A percentile compares a stretch with the other conserved stretches of the same genome.
Conservation (phyloP, 1,140 invertebrate species). For the Probaryconus sp. region DNA sequence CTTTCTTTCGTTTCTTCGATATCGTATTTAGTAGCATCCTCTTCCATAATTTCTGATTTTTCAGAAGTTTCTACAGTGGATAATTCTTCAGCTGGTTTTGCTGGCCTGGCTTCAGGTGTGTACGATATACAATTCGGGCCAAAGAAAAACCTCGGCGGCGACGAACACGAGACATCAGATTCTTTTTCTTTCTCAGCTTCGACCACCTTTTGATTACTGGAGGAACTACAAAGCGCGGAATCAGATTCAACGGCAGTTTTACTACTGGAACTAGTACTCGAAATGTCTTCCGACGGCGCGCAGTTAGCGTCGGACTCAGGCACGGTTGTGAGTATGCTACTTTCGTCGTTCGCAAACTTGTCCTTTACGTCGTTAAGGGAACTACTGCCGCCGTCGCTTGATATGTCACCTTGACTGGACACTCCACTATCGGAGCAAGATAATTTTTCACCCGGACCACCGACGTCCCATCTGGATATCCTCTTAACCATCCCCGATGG, state of each 20-base stretch:
- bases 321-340: conserved; percentile 3
- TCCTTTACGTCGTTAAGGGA: conserved; percentile 13
- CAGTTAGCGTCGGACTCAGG: conserved; percentile 19
- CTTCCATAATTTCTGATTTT: neutral
- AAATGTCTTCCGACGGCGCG: conserved; percentile 24
- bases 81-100: conserved; percentile 12
- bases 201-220: conserved; percentile 12
- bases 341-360: conserved; percentile 2
- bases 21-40: neutral
- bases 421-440: conserved; percentile 67
- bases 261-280: conserved; percentile 18
- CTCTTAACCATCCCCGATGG: conserved; percentile 67
- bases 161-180: conserved; percentile 29
- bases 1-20: neutral
- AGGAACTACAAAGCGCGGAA: conserved; percentile 24
- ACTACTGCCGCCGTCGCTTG: conserved; percentile 43
- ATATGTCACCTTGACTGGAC: conserved; percentile 72
- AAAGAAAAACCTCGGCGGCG: conserved; percentile 76
- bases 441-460: conserved; percentile 67
- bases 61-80: neutral
- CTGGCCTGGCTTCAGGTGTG: conserved; percentile 44
- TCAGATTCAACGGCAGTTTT: neutral
- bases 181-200: conserved; percentile 1
- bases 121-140: conserved; percentile 76
- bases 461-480: conserved; percentile 77